Base-by-base conservation (phyloP, 2,888 invertebrate genomes). In the Molanna angustata region DNA sequence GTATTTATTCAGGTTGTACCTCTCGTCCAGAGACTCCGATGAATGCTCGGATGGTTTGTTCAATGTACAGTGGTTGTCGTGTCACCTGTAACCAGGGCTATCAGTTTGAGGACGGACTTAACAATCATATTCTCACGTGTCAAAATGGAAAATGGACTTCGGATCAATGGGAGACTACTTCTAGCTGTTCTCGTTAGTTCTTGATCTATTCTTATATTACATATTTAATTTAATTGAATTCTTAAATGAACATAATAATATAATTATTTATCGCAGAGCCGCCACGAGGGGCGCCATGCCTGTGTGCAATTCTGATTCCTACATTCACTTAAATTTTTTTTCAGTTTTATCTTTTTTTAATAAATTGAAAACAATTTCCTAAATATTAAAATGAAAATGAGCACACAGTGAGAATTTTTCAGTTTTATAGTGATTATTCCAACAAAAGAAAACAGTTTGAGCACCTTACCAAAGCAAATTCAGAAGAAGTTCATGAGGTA, bases 121-220 rank as follows among this genome's bases (percentile, higher is more conserved):
- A 63, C 1, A 66, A 69, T 44, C 55, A 80, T 3, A 68, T 66
- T 21, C 64, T 82, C n/a, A 65, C 61, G 2, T 84, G 84, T 56
- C 61, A 64, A 2, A 66, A 74, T 35, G 73, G 72, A 1, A 60
- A 69, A 55, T 83, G 82, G 82, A 61, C 67, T 19, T 67, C 78
- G 6, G 63, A 68, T 49, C 70, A 74, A 33, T 76, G 74, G 67
- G 64, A 64, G 1, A 60, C 62, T 0, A 70, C 83, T 22, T 84
- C 85, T 2, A 69, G 78, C n/a, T 86, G 86, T 62, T 76, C 82
- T 72, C 82, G 85, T 84, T 71, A 72, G 72, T 64, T 3, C 2
- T 21, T 21, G 9, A 35, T 27, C n/a, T n/a, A n/a, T n/a, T n/a
- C 19, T 53, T 40, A 27, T 52, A 27, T 37, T 43, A 46, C 54